These are phyloP conservation scores for Martes martes DNA, from an alignment of 2,113 vertebrate genomes.

Conservation along the genomic window DNA sequence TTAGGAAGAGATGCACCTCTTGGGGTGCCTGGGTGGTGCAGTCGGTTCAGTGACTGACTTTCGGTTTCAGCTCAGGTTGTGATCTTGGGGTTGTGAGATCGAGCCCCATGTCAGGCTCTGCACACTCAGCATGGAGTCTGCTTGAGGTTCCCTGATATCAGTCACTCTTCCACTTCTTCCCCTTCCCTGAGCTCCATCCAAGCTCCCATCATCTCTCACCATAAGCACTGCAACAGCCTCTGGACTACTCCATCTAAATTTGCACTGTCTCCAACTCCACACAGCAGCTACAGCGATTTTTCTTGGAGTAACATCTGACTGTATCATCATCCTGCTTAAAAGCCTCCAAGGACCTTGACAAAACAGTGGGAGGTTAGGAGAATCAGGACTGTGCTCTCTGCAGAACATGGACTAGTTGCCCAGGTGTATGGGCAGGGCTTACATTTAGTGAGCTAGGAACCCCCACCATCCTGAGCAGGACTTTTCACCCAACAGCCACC, in stretches of 20 bases:
- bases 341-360: not conserved
- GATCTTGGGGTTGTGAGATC: not conserved
- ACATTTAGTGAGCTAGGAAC: not conserved
- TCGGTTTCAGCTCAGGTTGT: not conserved
- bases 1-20: not conserved
- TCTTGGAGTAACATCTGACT: not conserved
- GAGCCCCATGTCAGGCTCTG: not conserved
- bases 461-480: not conserved
- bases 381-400: not conserved
- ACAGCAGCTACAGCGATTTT: not conserved
- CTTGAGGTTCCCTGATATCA: not conserved
- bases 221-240: not conserved
- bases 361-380: not conserved
- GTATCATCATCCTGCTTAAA: not conserved
- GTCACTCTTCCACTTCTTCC: not conserved
- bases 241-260: not conserved
- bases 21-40: not conserved
- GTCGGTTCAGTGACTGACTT: not conserved
- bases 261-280: not conserved
- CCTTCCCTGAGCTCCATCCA: not conserved
- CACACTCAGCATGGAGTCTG: not conserved
- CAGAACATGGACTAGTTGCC: not conserved
- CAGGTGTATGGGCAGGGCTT: fast-evolving
- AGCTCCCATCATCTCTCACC: not conserved
- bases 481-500: not conserved